phyloP scores from a whole-genome alignment of 2,113 vertebrate species.

The Triplophysa dalaica region DNA sequence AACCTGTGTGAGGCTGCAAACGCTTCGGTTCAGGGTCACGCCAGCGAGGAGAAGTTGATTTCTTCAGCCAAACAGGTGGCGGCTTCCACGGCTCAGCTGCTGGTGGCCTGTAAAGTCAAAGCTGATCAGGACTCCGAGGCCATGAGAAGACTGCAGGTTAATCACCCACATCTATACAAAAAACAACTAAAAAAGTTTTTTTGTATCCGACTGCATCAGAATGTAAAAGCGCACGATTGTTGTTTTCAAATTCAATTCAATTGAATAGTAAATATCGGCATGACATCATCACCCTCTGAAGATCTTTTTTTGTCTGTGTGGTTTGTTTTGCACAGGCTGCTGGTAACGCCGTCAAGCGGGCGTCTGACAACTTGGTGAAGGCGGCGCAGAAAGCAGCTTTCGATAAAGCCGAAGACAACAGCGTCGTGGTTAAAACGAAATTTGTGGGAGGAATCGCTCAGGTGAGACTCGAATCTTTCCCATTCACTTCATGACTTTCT shows the following conservation, averaged over 20 bases:
- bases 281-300: too few relatives aligned
- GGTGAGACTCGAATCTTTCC: conserved; percentile 70
- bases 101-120: conserved; percentile 98
- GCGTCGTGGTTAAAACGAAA: conserved; percentile 94
- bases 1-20: conserved; percentile 96
- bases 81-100: conserved; percentile 93
- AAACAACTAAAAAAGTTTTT: too few relatives aligned
- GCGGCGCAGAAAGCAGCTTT: conserved; percentile 98
- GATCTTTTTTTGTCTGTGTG: background rate
- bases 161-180: background rate
- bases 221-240: background rate
- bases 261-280: too few relatives aligned
- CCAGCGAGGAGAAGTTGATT: conserved; percentile 98
- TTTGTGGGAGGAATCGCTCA: conserved; percentile 98
- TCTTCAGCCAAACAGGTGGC: conserved; percentile 98
- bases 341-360: conserved; percentile 96
- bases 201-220: too few relatives aligned
- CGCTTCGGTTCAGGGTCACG: conserved; percentile 94
- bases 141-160: conserved; percentile 95
- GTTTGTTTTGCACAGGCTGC: conserved; percentile 77
- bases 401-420: conserved; percentile 91
- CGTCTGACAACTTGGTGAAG: conserved; percentile 95
- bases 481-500: background rate
- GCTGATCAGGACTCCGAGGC: conserved; percentile 96
- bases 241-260: background rate